Conservation (phyloP, 2,888 invertebrate species). For the Punctoribates punctum region DNA sequence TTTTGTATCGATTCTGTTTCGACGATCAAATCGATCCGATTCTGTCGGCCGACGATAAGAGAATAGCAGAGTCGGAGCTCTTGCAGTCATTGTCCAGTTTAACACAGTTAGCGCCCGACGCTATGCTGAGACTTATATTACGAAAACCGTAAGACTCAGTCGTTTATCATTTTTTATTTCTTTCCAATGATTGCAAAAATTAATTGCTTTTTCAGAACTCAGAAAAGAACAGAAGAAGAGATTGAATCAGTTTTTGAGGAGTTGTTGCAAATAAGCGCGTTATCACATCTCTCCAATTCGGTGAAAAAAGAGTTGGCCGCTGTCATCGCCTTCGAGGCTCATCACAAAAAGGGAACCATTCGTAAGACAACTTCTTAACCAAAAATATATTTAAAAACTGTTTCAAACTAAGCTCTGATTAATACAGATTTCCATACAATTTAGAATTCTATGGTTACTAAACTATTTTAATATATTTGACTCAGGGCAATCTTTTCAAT, state of each 20-base stretch:
- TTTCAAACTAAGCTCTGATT: too few relatives aligned
- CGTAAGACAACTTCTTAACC: conserved; percentile 66
- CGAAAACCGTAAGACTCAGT: conserved; percentile 66
- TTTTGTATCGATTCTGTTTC: conserved; percentile 74
- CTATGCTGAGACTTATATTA: conserved; percentile 72
- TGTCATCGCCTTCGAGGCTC: conserved; percentile 74
- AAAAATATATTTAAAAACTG: too few relatives aligned
- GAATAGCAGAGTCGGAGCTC: conserved; percentile 66
- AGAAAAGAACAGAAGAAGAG: conserved; percentile 72
- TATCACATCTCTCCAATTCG: conserved; percentile 73
- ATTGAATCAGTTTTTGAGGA: conserved; percentile 78
- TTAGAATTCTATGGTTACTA: too few relatives aligned
- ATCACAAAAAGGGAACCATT: conserved; percentile 70
- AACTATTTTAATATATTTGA: too few relatives aligned
- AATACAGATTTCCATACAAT: too few relatives aligned
- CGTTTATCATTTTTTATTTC: conserved; percentile 11
- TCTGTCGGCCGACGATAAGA: conserved; percentile 58
- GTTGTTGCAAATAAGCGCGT: conserved; percentile 72
- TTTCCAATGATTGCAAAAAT: not conserved
- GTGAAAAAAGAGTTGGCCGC: conserved; percentile 74
- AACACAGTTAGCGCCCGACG: conserved; percentile 70
- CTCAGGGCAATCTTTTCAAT: too few relatives aligned
- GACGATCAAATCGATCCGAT: conserved; percentile 59
- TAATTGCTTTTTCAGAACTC: conserved; percentile 57
- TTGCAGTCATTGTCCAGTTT: conserved; percentile 65